A percentile compares a stretch with the other conserved stretches of the same genome.
These are phyloP conservation scores for Lissonota sp. DNA, from an alignment of 2,888 invertebrate species.

Conservation along the genomic window DNA sequence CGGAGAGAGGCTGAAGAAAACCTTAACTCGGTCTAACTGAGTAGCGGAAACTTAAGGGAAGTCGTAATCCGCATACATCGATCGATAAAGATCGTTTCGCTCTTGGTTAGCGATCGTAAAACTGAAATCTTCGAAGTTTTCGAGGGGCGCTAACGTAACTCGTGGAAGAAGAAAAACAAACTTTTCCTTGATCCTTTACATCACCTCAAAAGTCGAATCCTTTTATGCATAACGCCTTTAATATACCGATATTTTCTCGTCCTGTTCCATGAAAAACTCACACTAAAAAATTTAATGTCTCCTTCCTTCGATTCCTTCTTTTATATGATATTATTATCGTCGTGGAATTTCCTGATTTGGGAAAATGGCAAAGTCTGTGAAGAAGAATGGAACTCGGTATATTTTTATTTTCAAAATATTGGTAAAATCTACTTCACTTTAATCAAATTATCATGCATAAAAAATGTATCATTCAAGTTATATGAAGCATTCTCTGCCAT, in stretches of 20 bases:
- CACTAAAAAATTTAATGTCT: no score
- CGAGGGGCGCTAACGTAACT: constrained; percentile 20
- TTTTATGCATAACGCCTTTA: neutral
- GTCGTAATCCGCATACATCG: constrained; percentile 55
- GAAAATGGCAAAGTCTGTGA: no score
- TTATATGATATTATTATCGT: no score
- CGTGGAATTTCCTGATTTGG: no score
- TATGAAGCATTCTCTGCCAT: no score
- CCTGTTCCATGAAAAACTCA: neutral
- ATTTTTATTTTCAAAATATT: no score
- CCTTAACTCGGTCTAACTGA: constrained; percentile 37
- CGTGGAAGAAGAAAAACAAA: constrained; percentile 1
- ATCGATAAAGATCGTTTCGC: constrained; percentile 39
- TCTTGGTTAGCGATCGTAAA: constrained; percentile 44
- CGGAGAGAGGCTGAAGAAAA: constrained; percentile 21
- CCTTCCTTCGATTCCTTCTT: no score
- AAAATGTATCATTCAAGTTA: neutral
- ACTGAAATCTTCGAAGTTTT: constrained; percentile 37
- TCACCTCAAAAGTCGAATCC: neutral
- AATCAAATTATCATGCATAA: no score
- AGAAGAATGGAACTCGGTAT: no score
- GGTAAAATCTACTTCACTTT: no score
- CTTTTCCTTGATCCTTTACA: constrained; percentile 21
- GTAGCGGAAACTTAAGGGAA: constrained; percentile 21
- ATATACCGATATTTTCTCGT: constrained; percentile 3